These are phyloP conservation scores for Caerostris darwini DNA, from an alignment of 1,140 invertebrate species.

Conservation along the genomic window DNA sequence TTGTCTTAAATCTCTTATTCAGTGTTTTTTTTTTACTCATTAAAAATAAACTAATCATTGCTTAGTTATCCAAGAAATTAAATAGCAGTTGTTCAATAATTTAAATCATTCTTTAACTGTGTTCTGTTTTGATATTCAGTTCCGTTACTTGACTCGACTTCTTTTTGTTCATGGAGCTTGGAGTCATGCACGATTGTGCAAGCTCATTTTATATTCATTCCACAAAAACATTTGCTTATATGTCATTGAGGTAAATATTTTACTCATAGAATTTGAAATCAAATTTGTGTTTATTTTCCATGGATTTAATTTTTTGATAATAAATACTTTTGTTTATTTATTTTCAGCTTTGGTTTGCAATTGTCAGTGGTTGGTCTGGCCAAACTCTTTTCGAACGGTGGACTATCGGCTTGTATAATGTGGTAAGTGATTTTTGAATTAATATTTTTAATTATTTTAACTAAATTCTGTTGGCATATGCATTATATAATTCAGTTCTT, in stretches of 20 bases:
- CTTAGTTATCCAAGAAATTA: not conserved
- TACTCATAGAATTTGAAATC: not conserved
- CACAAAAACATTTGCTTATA: slow-evolving; percentile 99
- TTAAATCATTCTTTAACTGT: too few relatives aligned
- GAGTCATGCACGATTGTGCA: slow-evolving; percentile 98
- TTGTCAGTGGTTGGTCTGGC: slow-evolving; percentile 98
- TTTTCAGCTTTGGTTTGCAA: slow-evolving; percentile 94
- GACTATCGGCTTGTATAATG: slow-evolving; percentile 99
- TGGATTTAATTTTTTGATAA: not conserved
- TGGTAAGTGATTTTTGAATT: slow-evolving; percentile 84
- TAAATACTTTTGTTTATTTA: not conserved
- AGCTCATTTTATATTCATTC: slow-evolving; percentile 99
- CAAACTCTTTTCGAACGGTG: slow-evolving; percentile 99
- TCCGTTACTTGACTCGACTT: slow-evolving; percentile 93
- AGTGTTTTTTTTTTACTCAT: too few relatives aligned
- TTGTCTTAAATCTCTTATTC: too few relatives aligned
- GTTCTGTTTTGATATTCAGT: slow-evolving; percentile 84
- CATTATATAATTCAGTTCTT: too few relatives aligned
- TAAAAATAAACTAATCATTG: not conserved
- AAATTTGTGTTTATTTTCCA: too few relatives aligned
- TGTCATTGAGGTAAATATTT: slow-evolving; percentile 90
- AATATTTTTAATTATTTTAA: too few relatives aligned
- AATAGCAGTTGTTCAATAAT: too few relatives aligned
- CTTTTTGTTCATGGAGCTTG: slow-evolving; percentile 99
- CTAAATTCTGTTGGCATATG: too few relatives aligned